Evolutionary conservation across 2,888 invertebrate species (phyloP), one percentile per base, ranked within the genome.

Genomic region (Colletes collaris): DNA sequence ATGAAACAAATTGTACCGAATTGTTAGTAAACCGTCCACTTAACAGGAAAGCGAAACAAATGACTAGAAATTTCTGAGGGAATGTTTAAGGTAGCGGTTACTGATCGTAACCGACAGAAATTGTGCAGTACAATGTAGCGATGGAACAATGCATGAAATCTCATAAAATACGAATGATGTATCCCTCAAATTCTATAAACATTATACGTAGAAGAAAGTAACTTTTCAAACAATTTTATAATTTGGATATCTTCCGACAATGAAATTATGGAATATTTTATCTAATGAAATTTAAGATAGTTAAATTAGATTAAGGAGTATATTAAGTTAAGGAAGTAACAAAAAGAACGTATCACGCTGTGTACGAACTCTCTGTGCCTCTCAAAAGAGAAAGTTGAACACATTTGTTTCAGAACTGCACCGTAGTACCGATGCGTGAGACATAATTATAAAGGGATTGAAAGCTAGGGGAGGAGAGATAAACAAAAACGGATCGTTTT

Each of bases 331-430:
- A 16, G 16, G 4, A 35, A 5, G 3, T n/a, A 6, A 27, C 10
- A 16, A 46, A 63, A 52, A 35, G 6, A 65, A 55, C 49, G 6
- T 11, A n/a, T 55, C 10, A 37, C 46, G 27, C 27, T 35, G 6
- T 66, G 27, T n/a, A 16, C 35, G 35, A 76, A 68, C 49, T 27
- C 27, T 27, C 27, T 4, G 40, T 59, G 16, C 46, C 37, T 46
- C 35, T 19, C 52, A 27, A 65, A 78, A 78, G 64, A 76, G 69
- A 78, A 78, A 69, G 76, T 76, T 40, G 59, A 19, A 64, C 44
- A 40, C 46, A 67, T 63, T 68, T 78, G n/a, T 69, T 76, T 78
- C 70, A 60, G 64, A 65, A 65, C 64, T 73, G 44, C 62, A 44
- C n/a, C 35, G 63, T 40, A 52, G 52, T 50, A 49, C 40, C 27